phyloP scores from a whole-genome alignment of 2,888 invertebrate species.

The Himalopsyche japonica region DNA sequence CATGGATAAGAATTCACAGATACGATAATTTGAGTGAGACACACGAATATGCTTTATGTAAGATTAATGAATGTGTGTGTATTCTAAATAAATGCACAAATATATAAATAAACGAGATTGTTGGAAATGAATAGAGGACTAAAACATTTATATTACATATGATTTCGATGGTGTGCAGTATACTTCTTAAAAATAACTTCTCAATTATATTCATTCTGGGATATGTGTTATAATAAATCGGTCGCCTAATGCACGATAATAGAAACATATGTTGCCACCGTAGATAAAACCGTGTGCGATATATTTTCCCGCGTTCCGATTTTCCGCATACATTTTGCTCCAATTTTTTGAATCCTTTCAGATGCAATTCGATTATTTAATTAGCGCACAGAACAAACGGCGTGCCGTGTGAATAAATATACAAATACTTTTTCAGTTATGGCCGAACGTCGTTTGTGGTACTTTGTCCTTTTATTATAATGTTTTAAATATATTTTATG shows the following conservation, averaged over 20 bases:
- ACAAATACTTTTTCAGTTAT: neutral
- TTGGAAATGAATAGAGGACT: too few relatives aligned
- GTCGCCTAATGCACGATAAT: neutral
- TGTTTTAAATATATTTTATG: neutral
- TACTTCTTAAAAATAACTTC: neutral
- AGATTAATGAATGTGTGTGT: too few relatives aligned
- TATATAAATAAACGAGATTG: too few relatives aligned
- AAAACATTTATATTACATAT: too few relatives aligned
- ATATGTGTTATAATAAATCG: too few relatives aligned
- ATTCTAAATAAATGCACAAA: too few relatives aligned
- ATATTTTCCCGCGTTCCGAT: neutral
- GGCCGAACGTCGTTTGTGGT: neutral
- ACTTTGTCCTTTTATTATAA: neutral
- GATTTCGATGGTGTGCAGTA: too few relatives aligned
- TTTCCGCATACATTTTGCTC: neutral
- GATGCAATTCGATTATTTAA: conserved; percentile 28
- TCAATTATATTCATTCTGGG: neutral
- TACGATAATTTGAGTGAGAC: too few relatives aligned
- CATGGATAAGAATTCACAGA: too few relatives aligned
- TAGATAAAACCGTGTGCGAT: neutral
- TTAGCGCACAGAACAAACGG: neutral
- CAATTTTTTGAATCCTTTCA: conserved; percentile 18
- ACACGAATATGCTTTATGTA: too few relatives aligned
- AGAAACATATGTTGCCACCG: too few relatives aligned
- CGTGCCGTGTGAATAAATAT: neutral